phyloP scores from a whole-genome alignment of 1,140 invertebrate genomes.

The Caerostris darwini region DNA sequence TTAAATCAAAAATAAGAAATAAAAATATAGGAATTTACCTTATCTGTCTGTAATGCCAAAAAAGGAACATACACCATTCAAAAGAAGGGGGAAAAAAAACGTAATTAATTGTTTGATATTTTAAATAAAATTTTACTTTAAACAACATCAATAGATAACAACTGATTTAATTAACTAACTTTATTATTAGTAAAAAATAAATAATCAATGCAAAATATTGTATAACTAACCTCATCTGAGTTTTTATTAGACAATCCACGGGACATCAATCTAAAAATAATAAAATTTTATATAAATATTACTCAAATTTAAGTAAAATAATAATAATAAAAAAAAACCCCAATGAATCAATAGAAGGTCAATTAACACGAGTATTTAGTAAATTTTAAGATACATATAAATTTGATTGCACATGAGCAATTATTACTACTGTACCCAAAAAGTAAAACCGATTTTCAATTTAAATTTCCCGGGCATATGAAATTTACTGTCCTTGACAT shows the following conservation, averaged over 20 bases:
- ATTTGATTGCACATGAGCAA: too few relatives aligned
- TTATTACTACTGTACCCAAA: too few relatives aligned
- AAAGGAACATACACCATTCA: not conserved
- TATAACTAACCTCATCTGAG: constrained; percentile 55
- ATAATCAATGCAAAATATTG: not conserved
- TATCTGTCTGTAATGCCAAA: not conserved
- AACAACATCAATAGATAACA: too few relatives aligned
- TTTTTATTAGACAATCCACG: constrained; percentile 6
- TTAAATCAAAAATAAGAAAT: not conserved
- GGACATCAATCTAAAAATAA: constrained; percentile 64
- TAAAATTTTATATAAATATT: not conserved
- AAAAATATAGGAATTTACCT: not conserved
- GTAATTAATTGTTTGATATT: not conserved
- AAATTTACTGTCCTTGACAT: too few relatives aligned
- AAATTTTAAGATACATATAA: too few relatives aligned
- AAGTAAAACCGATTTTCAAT: too few relatives aligned
- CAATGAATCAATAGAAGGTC: not conserved
- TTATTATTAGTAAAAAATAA: not conserved
- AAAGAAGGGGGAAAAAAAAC: not conserved
- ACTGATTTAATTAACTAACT: not conserved
- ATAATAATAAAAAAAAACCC: not conserved
- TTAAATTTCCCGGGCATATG: too few relatives aligned
- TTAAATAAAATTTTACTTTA: not conserved
- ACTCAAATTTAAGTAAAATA: not conserved
- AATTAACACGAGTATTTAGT: not conserved